Evolutionary conservation across 2,797 vertebrate genomes (phyloP).

Genomic region (Sarcophilus harrisii): DNA sequence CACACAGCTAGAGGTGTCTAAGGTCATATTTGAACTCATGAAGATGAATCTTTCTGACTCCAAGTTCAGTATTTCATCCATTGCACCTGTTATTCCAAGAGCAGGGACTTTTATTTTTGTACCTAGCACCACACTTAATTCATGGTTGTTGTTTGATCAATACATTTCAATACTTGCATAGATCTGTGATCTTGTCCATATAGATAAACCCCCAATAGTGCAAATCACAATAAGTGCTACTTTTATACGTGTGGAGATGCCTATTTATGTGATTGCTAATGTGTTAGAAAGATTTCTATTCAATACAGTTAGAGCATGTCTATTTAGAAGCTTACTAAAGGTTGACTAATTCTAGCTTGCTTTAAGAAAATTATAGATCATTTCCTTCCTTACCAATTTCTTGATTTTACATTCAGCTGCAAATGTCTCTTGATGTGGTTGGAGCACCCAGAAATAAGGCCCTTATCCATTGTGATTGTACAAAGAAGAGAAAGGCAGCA

Average conservation of each 20-base stretch:
- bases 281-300: not conserved
- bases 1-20: not conserved
- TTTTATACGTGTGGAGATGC: not conserved
- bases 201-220: not conserved
- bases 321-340: not conserved
- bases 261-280: not conserved
- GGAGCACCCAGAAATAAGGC: not conserved
- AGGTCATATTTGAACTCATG: not conserved
- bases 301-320: not conserved
- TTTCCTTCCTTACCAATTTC: not conserved
- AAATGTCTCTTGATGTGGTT: conserved; percentile 22
- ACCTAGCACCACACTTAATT: not conserved
- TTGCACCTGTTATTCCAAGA: not conserved
- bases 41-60: not conserved
- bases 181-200: not conserved
- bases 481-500: not conserved
- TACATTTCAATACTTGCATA: not conserved
- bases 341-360: not conserved
- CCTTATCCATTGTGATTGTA: not conserved
- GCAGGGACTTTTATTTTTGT: not conserved
- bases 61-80: not conserved
- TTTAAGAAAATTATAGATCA: not conserved
- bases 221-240: not conserved
- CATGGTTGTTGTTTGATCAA: not conserved
- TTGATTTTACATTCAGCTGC: conserved; percentile 16